A percentile compares a stretch with the other conserved stretches of the same genome.
Conservation (phyloP, 1,140 invertebrate genomes). For the Drosophila arizonae region DNA sequence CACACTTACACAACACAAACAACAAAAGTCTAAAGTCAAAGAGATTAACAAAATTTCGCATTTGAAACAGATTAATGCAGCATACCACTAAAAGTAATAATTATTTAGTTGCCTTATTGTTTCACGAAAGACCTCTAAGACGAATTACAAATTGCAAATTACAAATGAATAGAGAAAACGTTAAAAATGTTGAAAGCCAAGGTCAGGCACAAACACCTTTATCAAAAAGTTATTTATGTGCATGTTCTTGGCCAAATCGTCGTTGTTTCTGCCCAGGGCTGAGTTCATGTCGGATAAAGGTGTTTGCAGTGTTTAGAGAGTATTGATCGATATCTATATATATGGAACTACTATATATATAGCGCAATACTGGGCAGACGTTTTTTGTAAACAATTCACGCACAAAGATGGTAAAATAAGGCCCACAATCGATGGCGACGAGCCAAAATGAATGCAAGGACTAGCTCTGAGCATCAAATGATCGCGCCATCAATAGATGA, state of each 20-base stretch:
- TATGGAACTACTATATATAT: conserved; percentile 65
- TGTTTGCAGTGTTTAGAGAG: conserved; percentile 38
- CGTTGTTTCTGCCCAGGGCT: conserved; percentile 83
- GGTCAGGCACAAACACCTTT: conserved; percentile 64
- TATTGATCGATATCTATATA: conserved; percentile 37
- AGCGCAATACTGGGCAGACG: conserved; percentile 81
- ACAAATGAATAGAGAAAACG: not conserved
- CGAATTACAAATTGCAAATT: not conserved
- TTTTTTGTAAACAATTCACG: conserved; percentile 83
- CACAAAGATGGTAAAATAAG: conserved; percentile 82
- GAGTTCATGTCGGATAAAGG: conserved; percentile 80
- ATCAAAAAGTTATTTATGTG: conserved; percentile 46
- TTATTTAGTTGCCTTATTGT: conserved; percentile 21
- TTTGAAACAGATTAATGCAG: conserved; percentile 47
- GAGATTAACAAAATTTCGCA: conserved; percentile 38
- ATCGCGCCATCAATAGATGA: conserved; percentile 58
- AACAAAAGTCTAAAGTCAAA: conserved; percentile 37
- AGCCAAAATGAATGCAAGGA: conserved; percentile 25
- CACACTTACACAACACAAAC: conserved; percentile 66
- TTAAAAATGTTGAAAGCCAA: conserved; percentile 22
- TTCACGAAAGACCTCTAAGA: conserved; percentile 21
- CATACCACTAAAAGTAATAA: conserved; percentile 7
- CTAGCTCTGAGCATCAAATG: conserved; percentile 59
- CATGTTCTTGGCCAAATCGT: conserved; percentile 82
- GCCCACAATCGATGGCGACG: conserved; percentile 66